Base-by-base conservation (phyloP, 2,797 vertebrate genomes). In the Stomatorhinus walkeri region DNA sequence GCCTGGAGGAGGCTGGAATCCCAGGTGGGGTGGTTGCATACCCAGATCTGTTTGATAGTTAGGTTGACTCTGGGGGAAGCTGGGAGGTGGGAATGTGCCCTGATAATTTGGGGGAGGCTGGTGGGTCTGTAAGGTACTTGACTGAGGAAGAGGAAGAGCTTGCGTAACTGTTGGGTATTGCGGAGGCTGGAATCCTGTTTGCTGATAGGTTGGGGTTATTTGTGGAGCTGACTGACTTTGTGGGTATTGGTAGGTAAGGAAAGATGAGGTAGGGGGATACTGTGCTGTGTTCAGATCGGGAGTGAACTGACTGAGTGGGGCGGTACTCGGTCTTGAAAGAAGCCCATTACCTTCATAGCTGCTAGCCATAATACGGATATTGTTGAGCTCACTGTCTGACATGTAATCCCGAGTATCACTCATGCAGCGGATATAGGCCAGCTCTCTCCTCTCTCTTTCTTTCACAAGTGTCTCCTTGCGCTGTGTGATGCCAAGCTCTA, bases 361-460 rank as follows among this genome's bases (percentile, higher is more conserved):
- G 32, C 93, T 89, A 1, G 95, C 95, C 91, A 96, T 68, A 0
- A 96, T 95, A 88, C 96, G 95, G 87, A 99, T 95, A 90, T 98
- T 98, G 94, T 98, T 98, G 87, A 99, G 97, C 92, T 99, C 98
- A 3, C 98, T 99, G 92, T 99, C 98, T 0, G 98, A 99, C 96
- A 99, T 97, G 92, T 99, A 99, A 94, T 99, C 98, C 0, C 97
- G 95, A 90, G 96, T 96, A 88, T 99, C 98, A 6, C 97, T 97
- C 6, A 98, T 95, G 88, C 96, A 97, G 46, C 97, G 96, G 91
- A 98, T 88, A 90, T 98, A 99, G 2, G 97, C 96, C 89, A 98
- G 93, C 91, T 99, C 98, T 89, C 96, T 96, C 88, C 96, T 95
- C 16, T 97, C 96, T 40, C 97, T 95, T 43, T 99, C 98, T 92